Percentiles rank a stretch among this genome's conserved stretches.
Conservation (phyloP, 2,797 vertebrate genomes). For the Tauraco hartlaubi region DNA sequence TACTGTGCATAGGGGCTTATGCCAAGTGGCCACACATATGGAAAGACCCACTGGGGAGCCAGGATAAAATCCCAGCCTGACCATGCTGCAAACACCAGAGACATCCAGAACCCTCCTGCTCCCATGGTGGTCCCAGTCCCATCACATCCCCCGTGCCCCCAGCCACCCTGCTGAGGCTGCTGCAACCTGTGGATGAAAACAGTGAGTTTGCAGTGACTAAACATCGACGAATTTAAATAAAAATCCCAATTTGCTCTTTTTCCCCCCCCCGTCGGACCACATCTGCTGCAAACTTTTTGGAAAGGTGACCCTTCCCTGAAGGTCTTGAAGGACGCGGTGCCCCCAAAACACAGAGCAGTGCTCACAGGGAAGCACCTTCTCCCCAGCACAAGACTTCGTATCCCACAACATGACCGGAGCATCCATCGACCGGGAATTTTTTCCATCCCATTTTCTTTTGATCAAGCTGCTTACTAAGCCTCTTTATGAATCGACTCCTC, state of each 20-base stretch:
- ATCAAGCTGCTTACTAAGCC: not conserved
- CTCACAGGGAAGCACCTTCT: not conserved
- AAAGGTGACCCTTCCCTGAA: not conserved
- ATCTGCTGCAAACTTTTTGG: not conserved
- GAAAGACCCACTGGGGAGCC: not conserved
- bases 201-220: not conserved
- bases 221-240: not conserved
- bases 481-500: not conserved
- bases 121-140: not conserved
- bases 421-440: not conserved
- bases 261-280: not conserved
- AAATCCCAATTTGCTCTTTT: not conserved
- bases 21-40: not conserved
- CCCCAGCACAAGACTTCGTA: not conserved
- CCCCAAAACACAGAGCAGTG: accelerated
- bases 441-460: not conserved
- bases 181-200: not conserved
- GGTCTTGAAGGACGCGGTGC: not conserved
- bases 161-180: not conserved
- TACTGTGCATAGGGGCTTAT: not conserved
- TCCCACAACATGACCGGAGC: not conserved
- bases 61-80: not conserved
- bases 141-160: accelerated
- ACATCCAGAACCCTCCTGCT: not conserved
- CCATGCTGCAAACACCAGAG: not conserved